Conservation (phyloP, 2,888 invertebrate genomes). For the Calliphora vomitoria region DNA sequence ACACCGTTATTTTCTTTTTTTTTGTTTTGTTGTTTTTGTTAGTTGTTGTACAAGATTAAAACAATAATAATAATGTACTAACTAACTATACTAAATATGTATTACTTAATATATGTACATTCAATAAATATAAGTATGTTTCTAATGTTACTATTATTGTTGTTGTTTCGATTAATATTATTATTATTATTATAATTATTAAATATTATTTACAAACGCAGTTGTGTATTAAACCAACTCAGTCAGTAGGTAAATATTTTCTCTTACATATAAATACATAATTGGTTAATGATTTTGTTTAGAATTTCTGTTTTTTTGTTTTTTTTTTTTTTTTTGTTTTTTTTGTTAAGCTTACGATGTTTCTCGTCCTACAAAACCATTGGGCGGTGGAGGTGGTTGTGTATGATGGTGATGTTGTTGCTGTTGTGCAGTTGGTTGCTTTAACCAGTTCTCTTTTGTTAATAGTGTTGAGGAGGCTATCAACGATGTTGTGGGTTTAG, state of each 20-base stretch:
- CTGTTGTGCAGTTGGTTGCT: constrained; percentile 76
- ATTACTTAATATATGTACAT: constrained; percentile 38
- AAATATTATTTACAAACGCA: constrained; percentile 69
- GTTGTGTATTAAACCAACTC: constrained; percentile 65
- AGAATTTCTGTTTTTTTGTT: neutral
- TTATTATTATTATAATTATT: constrained; percentile 42
- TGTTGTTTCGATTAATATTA: constrained; percentile 49
- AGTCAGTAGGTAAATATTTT: constrained; percentile 60
- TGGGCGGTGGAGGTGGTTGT: constrained; percentile 81
- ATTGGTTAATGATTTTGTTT: constrained; percentile 57
- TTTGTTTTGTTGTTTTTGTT: neutral
- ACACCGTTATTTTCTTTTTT: constrained; percentile 36
- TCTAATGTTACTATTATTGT: constrained; percentile 56
- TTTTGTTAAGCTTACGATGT: constrained; percentile 75
- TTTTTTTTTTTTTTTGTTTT: neutral
- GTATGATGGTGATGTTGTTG: constrained; percentile 61
- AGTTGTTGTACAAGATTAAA: constrained; percentile 24
- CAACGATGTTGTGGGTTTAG: constrained; percentile 37
- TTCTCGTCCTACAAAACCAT: constrained; percentile 83
- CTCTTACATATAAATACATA: constrained; percentile 66
- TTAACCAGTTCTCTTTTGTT: constrained; percentile 82
- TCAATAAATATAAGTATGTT: constrained; percentile 59
- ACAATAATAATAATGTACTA: constrained; percentile 12
- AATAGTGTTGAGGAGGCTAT: constrained; percentile 73
- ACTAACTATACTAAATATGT: no score